Conservation (phyloP, 2,888 invertebrate species). For the Dryocosmus kuriphilus region DNA sequence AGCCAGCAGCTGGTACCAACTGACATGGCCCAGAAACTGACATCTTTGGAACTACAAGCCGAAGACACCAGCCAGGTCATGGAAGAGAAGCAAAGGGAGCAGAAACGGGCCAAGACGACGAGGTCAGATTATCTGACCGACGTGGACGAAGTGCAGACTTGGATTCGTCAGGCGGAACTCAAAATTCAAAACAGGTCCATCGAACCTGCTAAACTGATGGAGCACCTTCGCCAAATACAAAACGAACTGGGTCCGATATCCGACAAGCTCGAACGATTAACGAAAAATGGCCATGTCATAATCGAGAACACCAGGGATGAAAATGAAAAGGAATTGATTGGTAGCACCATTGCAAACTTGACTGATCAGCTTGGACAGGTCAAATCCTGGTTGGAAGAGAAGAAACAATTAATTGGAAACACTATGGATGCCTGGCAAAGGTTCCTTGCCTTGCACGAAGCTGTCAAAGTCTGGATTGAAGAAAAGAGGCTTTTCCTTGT, state of each 20-base stretch:
- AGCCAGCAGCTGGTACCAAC: slow-evolving; percentile 80
- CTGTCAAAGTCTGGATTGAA: slow-evolving; percentile 90
- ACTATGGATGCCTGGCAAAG: slow-evolving; percentile 93
- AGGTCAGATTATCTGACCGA: slow-evolving; percentile 89
- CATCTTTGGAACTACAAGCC: slow-evolving; percentile 88
- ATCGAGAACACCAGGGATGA: slow-evolving; percentile 89
- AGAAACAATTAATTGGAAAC: slow-evolving; percentile 90
- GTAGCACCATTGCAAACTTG: slow-evolving; percentile 86
- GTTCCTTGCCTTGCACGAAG: slow-evolving; percentile 89
- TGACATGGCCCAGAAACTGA: slow-evolving; percentile 89
- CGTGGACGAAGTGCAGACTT: slow-evolving; percentile 89
- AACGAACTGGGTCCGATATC: slow-evolving; percentile 85
- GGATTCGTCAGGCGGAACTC: slow-evolving; percentile 91
- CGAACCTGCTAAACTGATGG: slow-evolving; percentile 88
- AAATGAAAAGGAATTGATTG: slow-evolving; percentile 86
- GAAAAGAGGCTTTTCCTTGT: slow-evolving; percentile 89
- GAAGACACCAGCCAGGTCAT: slow-evolving; percentile 89
- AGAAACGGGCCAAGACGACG: slow-evolving; percentile 90
- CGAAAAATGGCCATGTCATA: slow-evolving; percentile 88
- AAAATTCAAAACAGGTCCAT: slow-evolving; percentile 89
- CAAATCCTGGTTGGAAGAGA: slow-evolving; percentile 88
- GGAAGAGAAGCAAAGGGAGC: slow-evolving; percentile 93
- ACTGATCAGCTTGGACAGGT: slow-evolving; percentile 89
- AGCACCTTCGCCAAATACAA: slow-evolving; percentile 87
- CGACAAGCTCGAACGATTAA: slow-evolving; percentile 88